Evolutionary conservation across 2,113 vertebrate genomes (phyloP), one percentile per base, ranked within the genome.

Genomic region (Rhizomys pruinosus): DNA sequence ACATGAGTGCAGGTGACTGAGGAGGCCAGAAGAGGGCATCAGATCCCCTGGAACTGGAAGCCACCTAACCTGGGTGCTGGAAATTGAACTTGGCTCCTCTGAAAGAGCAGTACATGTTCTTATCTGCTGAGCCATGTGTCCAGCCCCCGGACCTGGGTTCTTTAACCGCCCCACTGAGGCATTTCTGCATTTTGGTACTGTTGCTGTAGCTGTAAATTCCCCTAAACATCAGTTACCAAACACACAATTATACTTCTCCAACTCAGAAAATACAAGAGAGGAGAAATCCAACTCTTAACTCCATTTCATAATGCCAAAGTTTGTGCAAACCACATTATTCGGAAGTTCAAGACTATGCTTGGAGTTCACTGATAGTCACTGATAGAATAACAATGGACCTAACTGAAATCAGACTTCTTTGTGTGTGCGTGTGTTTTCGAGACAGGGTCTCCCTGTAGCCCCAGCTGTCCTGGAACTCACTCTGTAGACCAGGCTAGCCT

Each of bases 261-360:
- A 47, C 7, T 16, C 19, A 57, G 57, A 71, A 93, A 91, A 66
- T 27, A 72, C 11, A 73, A 34, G 63, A 69, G 79, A 34, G 77
- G 52, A 34, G 27, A 78, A 59, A 59, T 79, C 47, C 34, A 85
- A 72, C 79, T 72, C 7, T n/a, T 52, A 61, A 73, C 42, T 74
- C 69, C 55, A 37, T 66, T 85, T 93, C 55, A 32, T 13, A 73
- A 94, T 68, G n/a, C 23, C 66, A 87, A 79, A n/a, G 47, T 52
- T n/a, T n/a, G 47, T 15, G 12, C 19, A 84, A 87, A 22, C 25
- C 52, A 52, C 47, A 52, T 39, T 59, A 44, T 69, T 69, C 64
- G 73, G n/a, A 90, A 73, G 57, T 85, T 92, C 20, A 90, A 88
- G 91, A 84, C n/a, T 39, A 34, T 71, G 39, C 29, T 78, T 59